A percentile compares a stretch with the other conserved stretches of the same genome.
These are phyloP conservation scores for Crossocerus cetratus DNA, from an alignment of 2,888 invertebrate genomes.

Conservation along the genomic window DNA sequence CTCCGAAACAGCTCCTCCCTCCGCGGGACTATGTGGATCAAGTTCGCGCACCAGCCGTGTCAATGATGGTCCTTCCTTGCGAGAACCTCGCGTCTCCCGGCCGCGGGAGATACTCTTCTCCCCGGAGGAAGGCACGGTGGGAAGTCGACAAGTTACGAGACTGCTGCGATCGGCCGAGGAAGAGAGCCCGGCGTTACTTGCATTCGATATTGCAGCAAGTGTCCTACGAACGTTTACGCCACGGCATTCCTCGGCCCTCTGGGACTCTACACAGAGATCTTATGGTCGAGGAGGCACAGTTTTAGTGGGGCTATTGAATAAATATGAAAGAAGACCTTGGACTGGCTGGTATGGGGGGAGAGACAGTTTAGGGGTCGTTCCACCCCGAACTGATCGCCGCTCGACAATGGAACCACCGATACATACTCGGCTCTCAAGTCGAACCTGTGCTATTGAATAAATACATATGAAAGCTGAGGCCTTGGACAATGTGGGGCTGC, in stretches of 20 bases:
- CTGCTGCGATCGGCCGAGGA: constrained; percentile 18
- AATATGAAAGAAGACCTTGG: constrained; percentile 28
- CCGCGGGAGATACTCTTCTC: not conserved
- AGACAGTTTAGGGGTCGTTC: no score
- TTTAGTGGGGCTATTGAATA: constrained; percentile 45
- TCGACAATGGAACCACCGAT: no score
- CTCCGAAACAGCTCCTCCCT: constrained; percentile 9
- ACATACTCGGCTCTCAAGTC: no score
- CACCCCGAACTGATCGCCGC: no score
- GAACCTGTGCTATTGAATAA: no score
- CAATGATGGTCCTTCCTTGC: not conserved
- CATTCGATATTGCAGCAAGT: constrained; percentile 21
- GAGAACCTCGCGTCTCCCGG: not conserved
- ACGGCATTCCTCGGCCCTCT: constrained; percentile 5
- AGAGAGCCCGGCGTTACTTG: constrained; percentile 35
- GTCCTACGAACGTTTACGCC: constrained; percentile 13
- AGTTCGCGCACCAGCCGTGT: not conserved
- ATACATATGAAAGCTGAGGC: no score
- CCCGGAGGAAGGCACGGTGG: not conserved
- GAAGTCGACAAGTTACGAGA: constrained; percentile 26
- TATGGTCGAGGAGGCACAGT: constrained; percentile 13
- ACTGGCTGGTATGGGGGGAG: no score
- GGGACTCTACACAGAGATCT: not conserved
- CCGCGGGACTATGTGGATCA: constrained; percentile 28
- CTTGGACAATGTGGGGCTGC: no score